Conservation (phyloP, 2,888 invertebrate species). For the Drosophila paramelanica region DNA sequence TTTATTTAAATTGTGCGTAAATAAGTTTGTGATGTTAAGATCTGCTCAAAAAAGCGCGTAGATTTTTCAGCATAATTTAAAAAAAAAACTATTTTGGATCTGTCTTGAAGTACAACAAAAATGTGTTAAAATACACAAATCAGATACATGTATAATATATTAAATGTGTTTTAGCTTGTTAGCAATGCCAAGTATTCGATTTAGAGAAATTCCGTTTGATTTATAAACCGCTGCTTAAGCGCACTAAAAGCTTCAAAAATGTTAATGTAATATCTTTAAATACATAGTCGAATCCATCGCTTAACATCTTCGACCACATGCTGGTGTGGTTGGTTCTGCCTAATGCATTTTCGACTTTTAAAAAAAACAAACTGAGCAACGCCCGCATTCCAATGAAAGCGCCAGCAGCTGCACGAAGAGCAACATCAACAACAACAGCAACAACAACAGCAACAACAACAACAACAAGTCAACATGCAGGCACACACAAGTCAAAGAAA, state of each 20-base stretch:
- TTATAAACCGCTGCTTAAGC: slow-evolving; percentile 50
- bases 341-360: slow-evolving; percentile 62
- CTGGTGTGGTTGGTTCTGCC: slow-evolving; percentile 47
- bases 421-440: slow-evolving; percentile 36
- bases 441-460: slow-evolving; percentile 26
- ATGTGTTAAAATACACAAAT: background rate
- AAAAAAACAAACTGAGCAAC: slow-evolving; percentile 60
- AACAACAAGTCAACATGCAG: slow-evolving; percentile 49
- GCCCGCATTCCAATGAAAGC: slow-evolving; percentile 77
- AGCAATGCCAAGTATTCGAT: slow-evolving; percentile 53
- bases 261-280: slow-evolving; percentile 71
- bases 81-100: too few relatives aligned
- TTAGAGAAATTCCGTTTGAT: slow-evolving; percentile 60
- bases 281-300: slow-evolving; percentile 48
- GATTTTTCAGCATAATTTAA: too few relatives aligned
- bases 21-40: too few relatives aligned
- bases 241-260: slow-evolving; percentile 51
- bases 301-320: slow-evolving; percentile 56
- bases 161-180: slow-evolving; percentile 3
- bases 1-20: too few relatives aligned
- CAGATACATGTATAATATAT: background rate
- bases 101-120: background rate
- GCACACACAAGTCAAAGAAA: slow-evolving; percentile 80
- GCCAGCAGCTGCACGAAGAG: slow-evolving; percentile 70
- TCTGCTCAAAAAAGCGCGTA: too few relatives aligned